Percentiles rank a stretch among this genome's conserved stretches.
Evolutionary conservation across 2,888 invertebrate species (phyloP).

Genomic region (Brachyptera risi): DNA sequence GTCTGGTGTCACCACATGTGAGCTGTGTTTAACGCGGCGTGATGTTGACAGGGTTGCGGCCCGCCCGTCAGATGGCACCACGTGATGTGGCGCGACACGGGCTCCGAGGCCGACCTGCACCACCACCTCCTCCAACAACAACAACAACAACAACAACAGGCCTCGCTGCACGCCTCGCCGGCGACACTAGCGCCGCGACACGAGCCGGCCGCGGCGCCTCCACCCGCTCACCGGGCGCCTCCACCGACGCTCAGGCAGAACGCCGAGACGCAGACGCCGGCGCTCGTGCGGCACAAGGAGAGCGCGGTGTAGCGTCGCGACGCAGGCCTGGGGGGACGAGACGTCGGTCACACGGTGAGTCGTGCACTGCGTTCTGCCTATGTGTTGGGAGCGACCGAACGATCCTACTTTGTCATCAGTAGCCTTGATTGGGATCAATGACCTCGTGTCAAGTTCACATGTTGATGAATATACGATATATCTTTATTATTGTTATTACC

Average conservation of each 20-base stretch:
- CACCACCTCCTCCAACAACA: neutral
- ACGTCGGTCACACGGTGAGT: no score
- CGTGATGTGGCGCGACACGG: slow-evolving; percentile 24
- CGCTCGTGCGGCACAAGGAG: slow-evolving; percentile 31
- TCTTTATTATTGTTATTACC: no score
- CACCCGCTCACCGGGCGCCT: neutral
- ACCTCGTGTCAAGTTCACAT: no score
- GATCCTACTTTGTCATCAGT: no score
- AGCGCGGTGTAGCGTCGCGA: slow-evolving; percentile 33
- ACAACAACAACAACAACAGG: neutral
- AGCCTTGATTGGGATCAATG: no score
- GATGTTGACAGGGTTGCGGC: neutral
- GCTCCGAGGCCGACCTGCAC: neutral
- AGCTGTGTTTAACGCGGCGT: no score
- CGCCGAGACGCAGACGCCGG: slow-evolving; percentile 33
- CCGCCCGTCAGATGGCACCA: slow-evolving; percentile 28
- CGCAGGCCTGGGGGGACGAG: no score
- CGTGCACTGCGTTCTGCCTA: no score
- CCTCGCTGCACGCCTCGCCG: neutral
- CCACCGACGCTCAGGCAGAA: slow-evolving; percentile 26
- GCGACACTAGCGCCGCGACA: neutral
- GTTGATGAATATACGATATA: no score
- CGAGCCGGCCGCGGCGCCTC: no score
- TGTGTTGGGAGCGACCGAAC: no score
- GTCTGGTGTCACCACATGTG: no score